These are phyloP conservation scores for Strigamia crassipes DNA, from an alignment of 2,888 invertebrate genomes.

Conservation along the genomic window DNA sequence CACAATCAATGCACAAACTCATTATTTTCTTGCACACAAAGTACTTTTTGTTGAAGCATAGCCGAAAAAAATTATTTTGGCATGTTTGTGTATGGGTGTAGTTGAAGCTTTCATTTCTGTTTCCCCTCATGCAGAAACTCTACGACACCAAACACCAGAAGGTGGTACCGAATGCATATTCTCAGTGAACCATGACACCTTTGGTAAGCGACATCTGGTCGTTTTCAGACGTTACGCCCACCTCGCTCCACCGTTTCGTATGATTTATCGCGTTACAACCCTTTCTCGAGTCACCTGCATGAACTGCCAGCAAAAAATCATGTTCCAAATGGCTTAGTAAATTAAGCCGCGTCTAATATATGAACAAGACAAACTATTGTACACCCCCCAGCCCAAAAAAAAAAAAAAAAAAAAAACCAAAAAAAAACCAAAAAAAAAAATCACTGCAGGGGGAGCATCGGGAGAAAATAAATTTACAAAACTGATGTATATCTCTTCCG, in stretches of 20 bases:
- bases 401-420: background rate
- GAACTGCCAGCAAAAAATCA: background rate
- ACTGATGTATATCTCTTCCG: constrained; percentile 13
- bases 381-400: background rate
- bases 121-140: constrained; percentile 35
- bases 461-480: constrained; percentile 17
- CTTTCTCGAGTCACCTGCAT: constrained; percentile 27
- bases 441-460: background rate
- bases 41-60: background rate
- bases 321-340: constrained; percentile 26
- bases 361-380: background rate
- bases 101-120: constrained; percentile 12
- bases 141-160: constrained; percentile 18
- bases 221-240: constrained; percentile 15
- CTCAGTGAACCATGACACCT: constrained; percentile 37
- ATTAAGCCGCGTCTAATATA: background rate
- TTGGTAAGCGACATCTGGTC: constrained; percentile 34
- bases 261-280: constrained; percentile 31
- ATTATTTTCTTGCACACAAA: too few species aligned
- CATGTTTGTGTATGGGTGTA: background rate
- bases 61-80: background rate
- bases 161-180: constrained; percentile 31
- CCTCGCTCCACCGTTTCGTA: constrained; percentile 18
- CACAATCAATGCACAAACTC: too few species aligned
- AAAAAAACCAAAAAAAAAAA: background rate